Percentiles rank a stretch among this genome's conserved stretches.
These are phyloP conservation scores for Keiferia lycopersicella DNA, from an alignment of 2,888 invertebrate genomes.

Conservation along the genomic window DNA sequence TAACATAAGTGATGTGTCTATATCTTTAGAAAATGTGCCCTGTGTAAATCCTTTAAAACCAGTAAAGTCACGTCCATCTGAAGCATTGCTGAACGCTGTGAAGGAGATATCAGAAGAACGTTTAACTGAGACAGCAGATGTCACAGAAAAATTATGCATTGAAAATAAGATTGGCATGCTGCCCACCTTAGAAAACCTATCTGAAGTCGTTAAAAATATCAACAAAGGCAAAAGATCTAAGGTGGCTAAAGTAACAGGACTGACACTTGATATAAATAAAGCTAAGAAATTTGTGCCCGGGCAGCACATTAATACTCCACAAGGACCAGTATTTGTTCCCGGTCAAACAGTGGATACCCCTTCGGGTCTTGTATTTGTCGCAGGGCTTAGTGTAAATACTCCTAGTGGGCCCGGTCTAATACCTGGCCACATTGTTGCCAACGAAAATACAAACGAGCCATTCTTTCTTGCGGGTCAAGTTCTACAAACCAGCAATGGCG, in stretches of 20 bases:
- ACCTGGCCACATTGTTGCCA: constrained; percentile 86
- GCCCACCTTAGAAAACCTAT: constrained; percentile 83
- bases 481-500: constrained; percentile 78
- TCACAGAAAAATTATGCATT: constrained; percentile 80
- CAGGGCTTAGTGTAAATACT: constrained; percentile 86
- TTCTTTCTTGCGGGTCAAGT: constrained; percentile 87
- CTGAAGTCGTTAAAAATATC: constrained; percentile 83
- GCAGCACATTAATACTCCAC: constrained; percentile 86
- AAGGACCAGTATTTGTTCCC: constrained; percentile 86
- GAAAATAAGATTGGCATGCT: constrained; percentile 80
- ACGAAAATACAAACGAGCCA: constrained; percentile 79
- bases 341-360: constrained; percentile 88
- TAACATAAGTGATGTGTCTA: constrained; percentile 76
- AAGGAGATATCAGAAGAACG: constrained; percentile 80
- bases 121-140: constrained; percentile 81
- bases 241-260: constrained; percentile 83
- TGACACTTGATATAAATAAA: constrained; percentile 84
- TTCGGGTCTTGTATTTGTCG: constrained; percentile 85
- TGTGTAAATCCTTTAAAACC: constrained; percentile 83
- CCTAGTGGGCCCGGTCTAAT: constrained; percentile 85
- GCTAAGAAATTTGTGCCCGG: constrained; percentile 86
- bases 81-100: constrained; percentile 68
- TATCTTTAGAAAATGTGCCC: constrained; percentile 82
- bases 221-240: constrained; percentile 81
- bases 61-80: constrained; percentile 74